phyloP scores from a whole-genome alignment of 1,140 invertebrate genomes.

The Copidosoma floridanum region DNA sequence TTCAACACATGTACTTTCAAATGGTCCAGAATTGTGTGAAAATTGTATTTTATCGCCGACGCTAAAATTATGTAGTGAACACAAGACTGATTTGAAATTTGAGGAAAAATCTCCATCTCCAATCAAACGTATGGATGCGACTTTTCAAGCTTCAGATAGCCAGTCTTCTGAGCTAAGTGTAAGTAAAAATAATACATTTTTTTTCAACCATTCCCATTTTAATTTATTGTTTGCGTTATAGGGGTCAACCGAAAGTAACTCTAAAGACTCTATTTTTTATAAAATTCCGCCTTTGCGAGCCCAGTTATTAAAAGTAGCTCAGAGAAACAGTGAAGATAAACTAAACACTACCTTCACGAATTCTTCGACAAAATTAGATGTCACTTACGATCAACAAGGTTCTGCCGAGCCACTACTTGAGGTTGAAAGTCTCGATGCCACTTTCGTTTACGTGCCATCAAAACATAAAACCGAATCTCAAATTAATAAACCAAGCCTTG shows the following conservation, averaged over 20 bases:
- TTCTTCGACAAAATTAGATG: conserved; percentile 1
- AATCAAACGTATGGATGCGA: background rate
- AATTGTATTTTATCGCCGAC: conserved; percentile 11
- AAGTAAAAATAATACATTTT: background rate
- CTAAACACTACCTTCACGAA: conserved; percentile 34
- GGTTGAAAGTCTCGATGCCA: conserved; percentile 9
- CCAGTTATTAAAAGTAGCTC: conserved; percentile 40
- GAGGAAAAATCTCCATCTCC: background rate
- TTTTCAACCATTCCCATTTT: background rate
- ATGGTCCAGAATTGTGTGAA: conserved; percentile 4
- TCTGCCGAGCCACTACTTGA: background rate
- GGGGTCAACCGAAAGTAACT: background rate
- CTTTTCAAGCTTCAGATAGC: conserved; percentile 5
- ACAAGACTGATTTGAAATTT: conserved; percentile 13
- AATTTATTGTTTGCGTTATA: background rate
- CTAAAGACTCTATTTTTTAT: too few relatives aligned
- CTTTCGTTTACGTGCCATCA: conserved; percentile 4
- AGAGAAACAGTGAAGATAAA: conserved; percentile 30
- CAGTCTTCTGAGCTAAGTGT: background rate
- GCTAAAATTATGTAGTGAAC: conserved; percentile 7
- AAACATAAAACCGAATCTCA: background rate
- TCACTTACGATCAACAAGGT: conserved; percentile 1
- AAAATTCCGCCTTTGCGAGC: conserved; percentile 32
- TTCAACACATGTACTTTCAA: too few relatives aligned
- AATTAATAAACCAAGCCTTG: conserved; percentile 1